Conservation (phyloP, 2,113 vertebrate genomes). For the Clinocottus analis region DNA sequence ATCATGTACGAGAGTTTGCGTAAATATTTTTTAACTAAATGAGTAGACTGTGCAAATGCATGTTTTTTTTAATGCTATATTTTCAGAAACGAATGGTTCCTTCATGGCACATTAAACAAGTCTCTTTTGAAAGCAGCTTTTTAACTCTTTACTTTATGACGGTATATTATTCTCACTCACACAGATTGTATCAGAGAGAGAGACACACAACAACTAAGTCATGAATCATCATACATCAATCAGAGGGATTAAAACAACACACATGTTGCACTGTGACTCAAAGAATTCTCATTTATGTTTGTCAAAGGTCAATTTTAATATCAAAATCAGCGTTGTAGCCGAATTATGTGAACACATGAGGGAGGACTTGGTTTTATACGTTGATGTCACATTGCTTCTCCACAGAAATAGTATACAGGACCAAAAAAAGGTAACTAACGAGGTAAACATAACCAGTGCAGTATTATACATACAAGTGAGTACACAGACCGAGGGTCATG, state of each 20-base stretch:
- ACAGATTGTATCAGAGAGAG: background rate
- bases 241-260: background rate
- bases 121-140: constrained; percentile 21
- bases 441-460: no score
- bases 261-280: background rate
- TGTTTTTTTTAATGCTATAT: constrained; percentile 27
- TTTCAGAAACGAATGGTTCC: constrained; percentile 25
- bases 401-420: background rate
- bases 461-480: no score
- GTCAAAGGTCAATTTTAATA: background rate
- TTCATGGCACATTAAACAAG: constrained; percentile 56
- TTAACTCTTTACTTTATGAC: background rate
- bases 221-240: no score
- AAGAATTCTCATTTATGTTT: background rate
- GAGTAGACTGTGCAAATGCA: constrained; percentile 31
- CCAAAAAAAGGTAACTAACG: background rate
- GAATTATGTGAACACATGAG: background rate
- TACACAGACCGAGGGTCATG: no score
- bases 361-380: background rate
- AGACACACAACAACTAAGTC: background rate
- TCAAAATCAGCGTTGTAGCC: background rate
- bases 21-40: constrained; percentile 58
- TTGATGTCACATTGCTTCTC: background rate
- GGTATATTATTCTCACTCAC: background rate
- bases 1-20: constrained; percentile 66